Percentiles rank a stretch among this genome's conserved stretches.
phyloP scores from a whole-genome alignment of 2,797 vertebrate species.

The Rhabdomys pumilio region DNA sequence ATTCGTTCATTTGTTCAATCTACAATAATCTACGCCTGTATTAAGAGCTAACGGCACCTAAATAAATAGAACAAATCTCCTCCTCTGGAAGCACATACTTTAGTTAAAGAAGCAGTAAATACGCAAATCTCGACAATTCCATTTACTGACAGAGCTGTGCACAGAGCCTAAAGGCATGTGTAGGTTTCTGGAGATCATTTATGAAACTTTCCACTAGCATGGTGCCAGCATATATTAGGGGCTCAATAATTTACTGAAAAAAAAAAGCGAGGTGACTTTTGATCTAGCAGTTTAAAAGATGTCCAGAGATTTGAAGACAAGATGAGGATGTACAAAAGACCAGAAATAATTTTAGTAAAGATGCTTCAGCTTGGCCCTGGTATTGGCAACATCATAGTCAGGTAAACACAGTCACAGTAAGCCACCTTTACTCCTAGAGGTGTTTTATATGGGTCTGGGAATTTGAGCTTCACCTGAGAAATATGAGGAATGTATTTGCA shows the following conservation, averaged over 20 bases:
- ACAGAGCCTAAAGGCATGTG: neutral
- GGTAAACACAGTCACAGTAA: neutral
- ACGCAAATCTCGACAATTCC: conserved; percentile 49
- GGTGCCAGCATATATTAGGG: neutral
- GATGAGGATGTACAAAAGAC: neutral
- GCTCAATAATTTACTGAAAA: conserved; percentile 35
- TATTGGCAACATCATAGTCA: neutral
- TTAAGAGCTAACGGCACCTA: conserved; percentile 51
- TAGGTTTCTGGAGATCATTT: neutral
- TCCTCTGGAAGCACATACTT: conserved; percentile 16
- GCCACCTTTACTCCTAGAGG: neutral
- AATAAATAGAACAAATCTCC: conserved; percentile 45
- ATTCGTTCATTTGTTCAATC: conserved; percentile 48
- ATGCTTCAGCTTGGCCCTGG: neutral
- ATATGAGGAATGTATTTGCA: neutral
- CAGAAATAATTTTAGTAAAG: conserved; percentile 40
- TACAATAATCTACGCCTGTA: conserved; percentile 36
- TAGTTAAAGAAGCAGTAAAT: conserved; percentile 48
- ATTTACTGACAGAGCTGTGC: conserved; percentile 31
- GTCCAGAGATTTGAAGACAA: conserved; percentile 3
- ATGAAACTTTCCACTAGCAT: neutral
- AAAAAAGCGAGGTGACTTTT: conserved; percentile 50
- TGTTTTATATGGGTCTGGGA: neutral
- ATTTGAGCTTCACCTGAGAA: neutral
- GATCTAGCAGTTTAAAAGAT: neutral